Percentiles rank a stretch among this genome's conserved stretches.
Conservation (phyloP, 2,113 vertebrate species). For the Bubo blakistoni region DNA sequence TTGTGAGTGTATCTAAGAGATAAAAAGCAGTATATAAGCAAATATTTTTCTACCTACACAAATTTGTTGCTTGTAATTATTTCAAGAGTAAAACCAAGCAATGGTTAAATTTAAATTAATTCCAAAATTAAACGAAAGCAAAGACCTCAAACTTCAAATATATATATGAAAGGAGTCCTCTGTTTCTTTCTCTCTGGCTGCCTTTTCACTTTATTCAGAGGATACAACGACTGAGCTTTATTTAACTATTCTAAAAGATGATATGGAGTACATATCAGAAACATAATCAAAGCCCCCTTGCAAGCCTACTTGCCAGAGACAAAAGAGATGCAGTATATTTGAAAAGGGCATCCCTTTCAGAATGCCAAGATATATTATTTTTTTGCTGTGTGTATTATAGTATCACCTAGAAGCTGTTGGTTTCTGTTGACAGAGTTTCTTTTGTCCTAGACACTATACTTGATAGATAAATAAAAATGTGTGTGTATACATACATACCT, state of each 20-base stretch:
- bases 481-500: not conserved
- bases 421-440: not conserved
- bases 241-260: not conserved
- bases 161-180: not conserved
- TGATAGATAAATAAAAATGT: not conserved
- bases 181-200: not conserved
- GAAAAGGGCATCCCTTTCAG: constrained; percentile 24
- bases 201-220: not conserved
- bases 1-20: not conserved
- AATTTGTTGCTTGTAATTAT: not conserved
- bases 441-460: not conserved
- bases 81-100: not conserved
- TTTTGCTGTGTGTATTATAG: not conserved
- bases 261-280: not conserved
- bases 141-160: not conserved
- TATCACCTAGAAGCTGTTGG: not conserved
- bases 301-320: constrained; percentile 8
- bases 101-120: not conserved
- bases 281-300: not conserved
- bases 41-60: not conserved
- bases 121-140: not conserved
- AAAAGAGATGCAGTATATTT: not conserved
- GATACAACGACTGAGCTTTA: not conserved
- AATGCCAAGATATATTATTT: not conserved
- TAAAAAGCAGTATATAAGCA: not conserved